These are phyloP conservation scores for Eira barbara DNA, from an alignment of 2,113 vertebrate genomes.

Conservation along the genomic window DNA sequence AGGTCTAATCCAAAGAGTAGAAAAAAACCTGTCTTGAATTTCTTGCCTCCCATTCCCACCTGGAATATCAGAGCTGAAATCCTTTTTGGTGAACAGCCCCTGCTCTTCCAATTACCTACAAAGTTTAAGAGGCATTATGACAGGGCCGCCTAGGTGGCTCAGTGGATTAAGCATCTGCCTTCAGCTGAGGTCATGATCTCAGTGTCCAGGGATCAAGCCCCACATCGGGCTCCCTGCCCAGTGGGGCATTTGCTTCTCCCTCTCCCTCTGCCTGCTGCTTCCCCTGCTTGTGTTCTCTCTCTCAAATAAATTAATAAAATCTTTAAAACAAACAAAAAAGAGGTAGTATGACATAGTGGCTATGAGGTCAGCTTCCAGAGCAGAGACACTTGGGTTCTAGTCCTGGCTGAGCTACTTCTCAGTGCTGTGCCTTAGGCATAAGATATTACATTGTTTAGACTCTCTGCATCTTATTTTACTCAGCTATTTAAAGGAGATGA, in stretches of 20 bases:
- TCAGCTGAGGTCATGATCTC: neutral
- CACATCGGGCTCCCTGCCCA: neutral
- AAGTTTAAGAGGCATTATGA: neutral
- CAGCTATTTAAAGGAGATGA: neutral
- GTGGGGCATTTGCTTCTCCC: neutral
- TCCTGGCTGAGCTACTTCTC: neutral
- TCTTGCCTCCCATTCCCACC: neutral
- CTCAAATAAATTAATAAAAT: neutral
- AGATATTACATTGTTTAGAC: neutral
- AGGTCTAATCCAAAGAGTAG: neutral
- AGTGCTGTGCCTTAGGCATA: neutral
- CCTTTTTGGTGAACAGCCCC: neutral
- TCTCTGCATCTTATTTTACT: neutral
- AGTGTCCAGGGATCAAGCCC: neutral
- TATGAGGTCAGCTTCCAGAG: neutral
- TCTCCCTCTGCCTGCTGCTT: neutral
- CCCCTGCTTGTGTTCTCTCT: neutral
- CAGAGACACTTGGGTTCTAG: neutral
- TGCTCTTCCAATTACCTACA: neutral
- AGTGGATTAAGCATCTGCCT: too few relatives aligned
- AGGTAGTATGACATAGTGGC: neutral
- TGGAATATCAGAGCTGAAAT: neutral
- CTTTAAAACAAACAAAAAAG: neutral
- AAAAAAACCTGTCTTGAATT: neutral
- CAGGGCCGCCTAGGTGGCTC: neutral